Percentiles rank a stretch among this genome's conserved stretches.
Conservation (phyloP, 2,888 invertebrate species). For the Lochmaea capreae region DNA sequence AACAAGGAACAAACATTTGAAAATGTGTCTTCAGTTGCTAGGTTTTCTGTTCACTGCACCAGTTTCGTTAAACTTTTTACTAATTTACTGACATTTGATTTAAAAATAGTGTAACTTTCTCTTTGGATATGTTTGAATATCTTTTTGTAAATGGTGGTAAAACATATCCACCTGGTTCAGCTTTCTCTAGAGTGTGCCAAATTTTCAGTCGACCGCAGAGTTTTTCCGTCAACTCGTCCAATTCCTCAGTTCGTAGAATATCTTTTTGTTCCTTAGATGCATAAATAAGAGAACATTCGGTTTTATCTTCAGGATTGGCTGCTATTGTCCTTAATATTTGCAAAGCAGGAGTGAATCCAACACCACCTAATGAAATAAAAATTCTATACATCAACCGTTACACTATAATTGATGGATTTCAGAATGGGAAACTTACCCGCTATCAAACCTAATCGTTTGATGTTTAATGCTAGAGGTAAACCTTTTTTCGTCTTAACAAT, state of each 20-base stretch:
- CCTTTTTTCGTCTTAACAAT: neutral
- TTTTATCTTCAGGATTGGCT: neutral
- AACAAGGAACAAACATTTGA: no score
- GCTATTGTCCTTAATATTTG: conserved; percentile 1
- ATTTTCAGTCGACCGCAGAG: neutral
- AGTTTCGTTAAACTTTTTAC: no score
- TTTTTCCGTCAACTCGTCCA: neutral
- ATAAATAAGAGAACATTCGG: neutral
- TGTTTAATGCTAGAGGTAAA: neutral
- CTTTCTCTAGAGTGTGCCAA: conserved; percentile 4
- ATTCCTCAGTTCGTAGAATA: conserved; percentile 7
- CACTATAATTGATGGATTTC: no score
- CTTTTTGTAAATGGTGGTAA: neutral
- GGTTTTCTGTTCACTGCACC: no score
- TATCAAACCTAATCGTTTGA: neutral
- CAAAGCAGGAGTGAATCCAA: conserved; percentile 8
- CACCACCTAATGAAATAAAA: conserved; percentile 1
- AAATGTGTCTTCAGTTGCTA: no score
- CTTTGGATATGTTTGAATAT: no score
- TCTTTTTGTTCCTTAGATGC: neutral
- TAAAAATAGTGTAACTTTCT: no score
- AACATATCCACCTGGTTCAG: neutral
- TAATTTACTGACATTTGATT: no score
- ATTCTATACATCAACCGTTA: neutral
- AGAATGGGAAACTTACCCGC: neutral